Conservation (phyloP, 2,888 invertebrate genomes). For the Auanema sp. region DNA sequence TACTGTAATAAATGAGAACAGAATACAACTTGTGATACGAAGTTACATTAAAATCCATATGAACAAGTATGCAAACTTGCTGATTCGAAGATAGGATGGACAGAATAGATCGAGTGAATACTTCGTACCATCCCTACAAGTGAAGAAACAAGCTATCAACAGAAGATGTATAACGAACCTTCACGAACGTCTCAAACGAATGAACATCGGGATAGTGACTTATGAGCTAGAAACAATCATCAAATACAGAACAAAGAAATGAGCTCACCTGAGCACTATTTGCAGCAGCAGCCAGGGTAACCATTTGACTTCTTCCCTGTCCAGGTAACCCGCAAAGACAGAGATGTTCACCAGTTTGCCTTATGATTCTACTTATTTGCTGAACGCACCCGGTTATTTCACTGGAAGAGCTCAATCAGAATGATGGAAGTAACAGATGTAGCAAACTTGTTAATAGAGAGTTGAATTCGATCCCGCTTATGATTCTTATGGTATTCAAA, state of each 20-base stretch:
- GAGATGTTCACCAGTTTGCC: slow-evolving; percentile 51
- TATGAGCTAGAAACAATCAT: not conserved
- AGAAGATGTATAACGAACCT: too few species aligned
- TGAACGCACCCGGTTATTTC: slow-evolving; percentile 41
- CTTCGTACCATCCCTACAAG: slow-evolving; percentile 17
- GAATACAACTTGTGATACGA: too few species aligned
- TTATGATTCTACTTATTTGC: slow-evolving; percentile 40
- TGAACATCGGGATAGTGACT: slow-evolving; percentile 30
- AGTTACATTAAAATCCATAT: slow-evolving; percentile 47
- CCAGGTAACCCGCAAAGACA: slow-evolving; percentile 30
- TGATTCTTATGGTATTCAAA: slow-evolving; percentile 52
- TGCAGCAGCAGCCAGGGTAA: slow-evolving; percentile 36
- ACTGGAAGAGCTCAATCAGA: slow-evolving; percentile 22
- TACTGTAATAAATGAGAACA: too few species aligned
- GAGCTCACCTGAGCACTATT: slow-evolving; percentile 25
- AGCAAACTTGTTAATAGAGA: slow-evolving; percentile 43
- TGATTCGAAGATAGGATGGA: slow-evolving; percentile 44
- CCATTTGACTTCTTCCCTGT: slow-evolving; percentile 32
- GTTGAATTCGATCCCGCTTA: slow-evolving; percentile 38
- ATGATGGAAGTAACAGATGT: not conserved
- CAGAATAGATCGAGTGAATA: slow-evolving; percentile 31
- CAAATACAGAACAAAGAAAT: not conserved
- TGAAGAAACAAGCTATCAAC: not conserved
- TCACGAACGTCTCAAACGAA: slow-evolving; percentile 30
- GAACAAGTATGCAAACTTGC: slow-evolving; percentile 44